Conservation (phyloP, 1,140 invertebrate genomes). For the Cheumatopsyche charites region DNA sequence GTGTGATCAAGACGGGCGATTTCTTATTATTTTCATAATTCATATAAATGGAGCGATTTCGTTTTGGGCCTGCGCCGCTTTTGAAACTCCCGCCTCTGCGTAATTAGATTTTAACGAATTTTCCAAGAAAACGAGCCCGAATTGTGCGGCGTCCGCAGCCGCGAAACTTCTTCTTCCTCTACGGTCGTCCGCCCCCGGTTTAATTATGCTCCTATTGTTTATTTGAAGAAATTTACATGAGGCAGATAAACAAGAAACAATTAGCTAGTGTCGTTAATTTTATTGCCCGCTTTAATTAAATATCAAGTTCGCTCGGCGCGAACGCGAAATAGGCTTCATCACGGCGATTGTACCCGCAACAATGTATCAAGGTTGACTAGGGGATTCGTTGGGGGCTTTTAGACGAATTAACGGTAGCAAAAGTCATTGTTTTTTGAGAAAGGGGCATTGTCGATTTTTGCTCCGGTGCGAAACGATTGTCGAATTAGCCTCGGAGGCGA, state of each 20-base stretch:
- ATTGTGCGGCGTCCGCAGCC: slow-evolving; percentile 25
- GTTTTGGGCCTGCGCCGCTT: slow-evolving; percentile 26
- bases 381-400: background rate
- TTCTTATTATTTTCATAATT: slow-evolving; percentile 36
- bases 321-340: slow-evolving; percentile 13
- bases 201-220: slow-evolving; percentile 41
- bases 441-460: no score
- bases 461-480: no score
- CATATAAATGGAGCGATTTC: slow-evolving; percentile 32
- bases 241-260: slow-evolving; percentile 42
- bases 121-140: slow-evolving; percentile 27
- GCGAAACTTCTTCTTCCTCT: slow-evolving; percentile 2
- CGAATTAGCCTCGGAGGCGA: no score
- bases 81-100: slow-evolving; percentile 27
- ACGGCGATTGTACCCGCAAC: slow-evolving; percentile 13
- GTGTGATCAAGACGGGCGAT: slow-evolving; percentile 13
- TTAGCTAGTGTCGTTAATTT: slow-evolving; percentile 43
- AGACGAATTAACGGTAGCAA: no score
- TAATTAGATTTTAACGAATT: slow-evolving; percentile 42
- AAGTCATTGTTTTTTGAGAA: no score
- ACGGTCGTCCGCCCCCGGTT: background rate
- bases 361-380: slow-evolving; percentile 13
- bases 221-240: slow-evolving; percentile 42
- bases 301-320: slow-evolving; percentile 29
- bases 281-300: slow-evolving; percentile 40